phyloP scores from a whole-genome alignment of 1,140 invertebrate genomes.

The Calephelis virginiensis region DNA sequence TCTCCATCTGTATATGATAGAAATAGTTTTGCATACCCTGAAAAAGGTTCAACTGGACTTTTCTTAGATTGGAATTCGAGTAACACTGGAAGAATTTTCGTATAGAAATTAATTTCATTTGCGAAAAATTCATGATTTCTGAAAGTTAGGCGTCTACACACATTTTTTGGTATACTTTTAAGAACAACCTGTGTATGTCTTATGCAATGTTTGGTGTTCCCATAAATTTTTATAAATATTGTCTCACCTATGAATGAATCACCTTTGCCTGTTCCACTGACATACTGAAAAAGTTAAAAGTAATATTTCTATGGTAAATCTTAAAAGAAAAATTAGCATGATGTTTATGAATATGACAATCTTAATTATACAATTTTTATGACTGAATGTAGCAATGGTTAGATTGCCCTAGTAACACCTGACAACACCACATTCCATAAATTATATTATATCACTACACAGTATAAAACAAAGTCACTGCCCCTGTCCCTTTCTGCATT shows the following conservation, averaged over 20 bases:
- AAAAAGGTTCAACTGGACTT: conserved; percentile 69
- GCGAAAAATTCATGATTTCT: conserved; percentile 82
- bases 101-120: conserved; percentile 84
- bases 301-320: neutral
- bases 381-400: no score
- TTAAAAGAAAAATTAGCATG: no score
- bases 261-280: conserved; percentile 77
- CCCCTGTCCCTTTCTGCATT: no score
- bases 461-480: no score
- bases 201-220: conserved; percentile 44
- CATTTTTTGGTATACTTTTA: conserved; percentile 82
- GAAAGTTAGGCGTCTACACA: conserved; percentile 81
- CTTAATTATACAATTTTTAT: no score
- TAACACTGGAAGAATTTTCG: conserved; percentile 78
- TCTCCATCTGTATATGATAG: conserved; percentile 79
- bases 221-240: conserved; percentile 78
- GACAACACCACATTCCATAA: no score
- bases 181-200: conserved; percentile 78
- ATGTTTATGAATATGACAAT: no score
- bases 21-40: conserved; percentile 78
- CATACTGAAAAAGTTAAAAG: conserved; percentile 54
- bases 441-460: no score
- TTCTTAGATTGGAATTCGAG: conserved; percentile 76
- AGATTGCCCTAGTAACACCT: no score
- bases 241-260: conserved; percentile 84